Base-by-base conservation (phyloP, 2,888 invertebrate species). In the Drosophila eohydei region DNA sequence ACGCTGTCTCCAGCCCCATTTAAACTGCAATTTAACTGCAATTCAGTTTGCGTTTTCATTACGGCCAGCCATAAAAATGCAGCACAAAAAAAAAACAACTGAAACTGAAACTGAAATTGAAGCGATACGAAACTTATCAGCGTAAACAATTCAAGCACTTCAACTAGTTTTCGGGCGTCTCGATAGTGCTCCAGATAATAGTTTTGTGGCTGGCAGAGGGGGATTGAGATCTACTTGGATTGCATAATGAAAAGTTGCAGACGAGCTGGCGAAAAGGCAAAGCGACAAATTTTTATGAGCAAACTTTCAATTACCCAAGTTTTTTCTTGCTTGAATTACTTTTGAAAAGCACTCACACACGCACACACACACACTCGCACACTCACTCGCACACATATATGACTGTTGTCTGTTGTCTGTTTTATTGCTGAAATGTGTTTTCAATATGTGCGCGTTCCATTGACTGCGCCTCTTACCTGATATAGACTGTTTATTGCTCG, bases 251-350 rank as follows among this genome's bases (percentile, higher is more conserved):
- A 79, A 78, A 72, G 38, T 70, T 74, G 43, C 69, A 69, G 68
- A 68, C 52, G 36, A 51, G 28, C 70, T 55, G 61, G 51, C 70
- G 59, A 56, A 48, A 62, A 38, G 52, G 72, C 65, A 71, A 71
- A 80, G 84, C 82, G 89, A 86, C 85, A 86, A 89, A 86, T 89
- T 86, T 86, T 86, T 89, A 86, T 86, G 86, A 84, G 87, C 60
- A 86, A 86, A 86, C 89, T 86, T 86, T 86, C 86, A 86, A 89
- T 87, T 89, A 86, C 89, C 79, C 75, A 89, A 85, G 82, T 89
- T 86, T 84, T 88, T 89, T 80, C 77, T 60, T 78, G 89, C 89
- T 86, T 83, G 87, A 86, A 88, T 83, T 85, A 88, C 84, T 85
- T 88, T 79, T 71, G 88, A 80, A 88, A 83, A 83, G 79, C 86